Percentiles rank a stretch among this genome's conserved stretches.
Conservation (phyloP, 1,140 invertebrate species). For the Anastrepha obliqua region DNA sequence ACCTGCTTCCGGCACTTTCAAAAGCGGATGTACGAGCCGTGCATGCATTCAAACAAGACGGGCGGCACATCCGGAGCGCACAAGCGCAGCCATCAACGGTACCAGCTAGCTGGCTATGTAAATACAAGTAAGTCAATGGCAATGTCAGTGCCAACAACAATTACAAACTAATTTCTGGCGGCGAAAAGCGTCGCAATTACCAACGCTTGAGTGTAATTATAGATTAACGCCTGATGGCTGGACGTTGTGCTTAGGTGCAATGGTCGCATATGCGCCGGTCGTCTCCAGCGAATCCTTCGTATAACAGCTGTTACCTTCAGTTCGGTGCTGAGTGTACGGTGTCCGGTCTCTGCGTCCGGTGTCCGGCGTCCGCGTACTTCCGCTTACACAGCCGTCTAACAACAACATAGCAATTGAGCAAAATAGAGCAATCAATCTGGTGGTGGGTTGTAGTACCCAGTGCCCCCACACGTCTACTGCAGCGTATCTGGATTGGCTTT, state of each 20-base stretch:
- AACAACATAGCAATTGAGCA: neutral
- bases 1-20: conserved; percentile 5
- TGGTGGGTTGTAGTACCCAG: neutral
- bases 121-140: neutral
- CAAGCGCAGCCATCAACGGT: neutral
- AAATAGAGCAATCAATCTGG: conserved; percentile 35
- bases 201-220: conserved; percentile 47
- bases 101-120: neutral
- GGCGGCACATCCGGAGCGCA: neutral
- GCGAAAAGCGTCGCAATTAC: conserved; percentile 13
- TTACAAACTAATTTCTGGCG: conserved; percentile 17
- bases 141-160: conserved; percentile 24
- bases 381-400: neutral
- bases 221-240: conserved; percentile 42
- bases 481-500: too few relatives aligned
- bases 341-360: neutral
- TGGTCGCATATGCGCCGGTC: neutral
- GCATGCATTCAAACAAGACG: conserved; percentile 44
- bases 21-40: conserved; percentile 38
- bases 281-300: neutral
- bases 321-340: neutral
- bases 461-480: too few relatives aligned
- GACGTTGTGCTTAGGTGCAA: neutral
- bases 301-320: neutral
- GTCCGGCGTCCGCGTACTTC: neutral